Conservation (phyloP, 1,140 invertebrate species). For the Hesperophylax magnus region DNA sequence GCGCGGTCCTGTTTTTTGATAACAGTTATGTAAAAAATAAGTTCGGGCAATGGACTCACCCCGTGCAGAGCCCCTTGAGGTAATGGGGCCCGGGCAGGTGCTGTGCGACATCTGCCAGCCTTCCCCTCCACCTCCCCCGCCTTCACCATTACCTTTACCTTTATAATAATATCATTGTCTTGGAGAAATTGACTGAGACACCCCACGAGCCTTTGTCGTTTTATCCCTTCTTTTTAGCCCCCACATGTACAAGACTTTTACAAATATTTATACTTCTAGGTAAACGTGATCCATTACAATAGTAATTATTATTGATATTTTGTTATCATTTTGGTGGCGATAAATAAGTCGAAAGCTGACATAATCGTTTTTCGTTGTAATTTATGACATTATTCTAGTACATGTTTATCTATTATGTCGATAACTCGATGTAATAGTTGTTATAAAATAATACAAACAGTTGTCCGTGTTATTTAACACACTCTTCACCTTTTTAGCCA, state of each 20-base stretch:
- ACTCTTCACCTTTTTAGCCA: too few species aligned
- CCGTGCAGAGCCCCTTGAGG: conserved; percentile 17
- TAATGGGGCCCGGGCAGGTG: conserved; percentile 40
- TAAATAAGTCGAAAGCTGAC: too few species aligned
- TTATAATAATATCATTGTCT: conserved; percentile 39
- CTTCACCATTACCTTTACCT: neutral
- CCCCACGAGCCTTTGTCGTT: neutral
- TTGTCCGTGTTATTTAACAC: neutral
- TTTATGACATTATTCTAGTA: too few species aligned
- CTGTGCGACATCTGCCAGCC: conserved; percentile 39
- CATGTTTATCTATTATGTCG: too few species aligned
- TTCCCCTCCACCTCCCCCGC: neutral
- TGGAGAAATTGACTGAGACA: conserved; percentile 29
- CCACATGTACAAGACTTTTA: neutral
- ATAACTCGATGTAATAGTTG: neutral
- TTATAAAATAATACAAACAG: neutral
- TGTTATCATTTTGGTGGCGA: too few species aligned
- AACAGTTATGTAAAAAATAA: conserved; percentile 9
- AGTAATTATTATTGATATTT: too few species aligned
- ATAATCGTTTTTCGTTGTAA: too few species aligned
- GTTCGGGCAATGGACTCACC: conserved; percentile 21
- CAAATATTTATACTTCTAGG: too few species aligned
- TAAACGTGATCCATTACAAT: too few species aligned
- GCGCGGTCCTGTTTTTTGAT: conserved; percentile 9
- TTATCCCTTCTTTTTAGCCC: neutral